phyloP scores from a whole-genome alignment of 1,140 invertebrate genomes.

The Zaprionus vittiger region DNA sequence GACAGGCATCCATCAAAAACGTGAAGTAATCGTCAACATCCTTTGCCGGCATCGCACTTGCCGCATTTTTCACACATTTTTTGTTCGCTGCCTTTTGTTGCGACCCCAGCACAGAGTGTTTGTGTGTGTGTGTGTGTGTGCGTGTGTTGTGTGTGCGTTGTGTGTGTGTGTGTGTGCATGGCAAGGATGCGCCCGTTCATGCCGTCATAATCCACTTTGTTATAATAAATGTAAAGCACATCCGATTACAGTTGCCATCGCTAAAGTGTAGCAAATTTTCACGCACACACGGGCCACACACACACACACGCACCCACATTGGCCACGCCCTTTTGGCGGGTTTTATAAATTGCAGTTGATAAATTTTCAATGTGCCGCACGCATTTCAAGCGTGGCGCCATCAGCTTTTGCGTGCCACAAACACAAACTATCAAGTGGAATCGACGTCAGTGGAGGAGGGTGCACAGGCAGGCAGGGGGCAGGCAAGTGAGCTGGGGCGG shows the following conservation, averaged over 20 bases:
- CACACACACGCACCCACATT: constrained; percentile 4
- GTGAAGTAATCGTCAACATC: constrained; percentile 81
- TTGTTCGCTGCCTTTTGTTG: constrained; percentile 37
- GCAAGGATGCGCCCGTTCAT: constrained; percentile 65
- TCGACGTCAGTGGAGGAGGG: constrained; percentile 37
- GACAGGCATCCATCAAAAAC: constrained; percentile 68
- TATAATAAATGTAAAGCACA: constrained; percentile 83
- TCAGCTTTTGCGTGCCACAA: constrained; percentile 56
- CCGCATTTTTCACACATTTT: constrained; percentile 46
- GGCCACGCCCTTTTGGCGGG: constrained; percentile 7
- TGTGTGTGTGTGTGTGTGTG: constrained; percentile 33
- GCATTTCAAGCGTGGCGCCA: constrained; percentile 58
- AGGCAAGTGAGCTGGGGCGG: neutral
- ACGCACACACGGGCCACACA: constrained; percentile 48
- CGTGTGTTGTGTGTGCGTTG: constrained; percentile 15
- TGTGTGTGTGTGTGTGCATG: constrained; percentile 42
- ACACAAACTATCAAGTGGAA: constrained; percentile 40
- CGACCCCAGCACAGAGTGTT: constrained; percentile 20
- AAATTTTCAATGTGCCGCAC: constrained; percentile 74
- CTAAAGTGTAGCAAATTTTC: constrained; percentile 81
- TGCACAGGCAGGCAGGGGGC: too few species aligned
- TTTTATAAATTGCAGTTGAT: constrained; percentile 74
- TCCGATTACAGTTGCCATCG: constrained; percentile 80
- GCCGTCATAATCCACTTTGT: constrained; percentile 81
- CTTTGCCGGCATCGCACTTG: constrained; percentile 63